Percentiles rank a stretch among this genome's conserved stretches.
These are phyloP conservation scores for Phortica okadai DNA, from an alignment of 2,888 invertebrate genomes.

Conservation along the genomic window DNA sequence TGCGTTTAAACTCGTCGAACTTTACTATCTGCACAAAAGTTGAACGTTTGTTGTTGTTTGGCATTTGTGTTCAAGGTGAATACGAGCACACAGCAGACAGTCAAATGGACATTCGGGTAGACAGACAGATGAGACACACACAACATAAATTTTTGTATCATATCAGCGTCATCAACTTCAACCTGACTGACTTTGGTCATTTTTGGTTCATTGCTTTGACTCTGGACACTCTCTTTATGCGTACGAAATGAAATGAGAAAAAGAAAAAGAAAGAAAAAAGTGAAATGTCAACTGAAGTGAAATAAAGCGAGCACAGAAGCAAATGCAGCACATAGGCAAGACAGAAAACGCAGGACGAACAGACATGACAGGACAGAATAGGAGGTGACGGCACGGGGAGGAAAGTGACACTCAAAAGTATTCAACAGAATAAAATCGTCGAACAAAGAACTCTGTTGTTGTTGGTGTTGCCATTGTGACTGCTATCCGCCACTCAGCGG, in stretches of 20 bases:
- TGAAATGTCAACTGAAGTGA: slow-evolving; percentile 23
- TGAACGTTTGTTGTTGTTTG: no score
- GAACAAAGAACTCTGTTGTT: background rate
- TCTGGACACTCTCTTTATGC: background rate
- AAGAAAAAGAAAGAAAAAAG: background rate
- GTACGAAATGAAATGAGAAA: background rate
- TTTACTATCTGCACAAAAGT: no score
- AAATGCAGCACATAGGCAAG: background rate
- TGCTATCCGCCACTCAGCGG: background rate
- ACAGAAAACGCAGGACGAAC: background rate
- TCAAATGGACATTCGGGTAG: background rate
- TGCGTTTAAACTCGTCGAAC: no score
- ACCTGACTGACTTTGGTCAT: slow-evolving; percentile 16
- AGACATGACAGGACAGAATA: background rate
- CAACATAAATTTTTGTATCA: background rate
- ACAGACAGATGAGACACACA: background rate
- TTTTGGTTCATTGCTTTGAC: background rate
- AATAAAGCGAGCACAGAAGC: slow-evolving; percentile 12
- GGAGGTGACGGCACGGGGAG: background rate
- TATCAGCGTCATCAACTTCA: slow-evolving; percentile 2
- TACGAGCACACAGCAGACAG: background rate
- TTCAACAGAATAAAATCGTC: slow-evolving; percentile 11
- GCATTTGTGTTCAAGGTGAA: background rate
- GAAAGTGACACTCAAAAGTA: slow-evolving; percentile 23
- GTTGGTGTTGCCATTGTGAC: background rate